phyloP scores from a whole-genome alignment of 2,888 invertebrate species.

The Agrilus mali region DNA sequence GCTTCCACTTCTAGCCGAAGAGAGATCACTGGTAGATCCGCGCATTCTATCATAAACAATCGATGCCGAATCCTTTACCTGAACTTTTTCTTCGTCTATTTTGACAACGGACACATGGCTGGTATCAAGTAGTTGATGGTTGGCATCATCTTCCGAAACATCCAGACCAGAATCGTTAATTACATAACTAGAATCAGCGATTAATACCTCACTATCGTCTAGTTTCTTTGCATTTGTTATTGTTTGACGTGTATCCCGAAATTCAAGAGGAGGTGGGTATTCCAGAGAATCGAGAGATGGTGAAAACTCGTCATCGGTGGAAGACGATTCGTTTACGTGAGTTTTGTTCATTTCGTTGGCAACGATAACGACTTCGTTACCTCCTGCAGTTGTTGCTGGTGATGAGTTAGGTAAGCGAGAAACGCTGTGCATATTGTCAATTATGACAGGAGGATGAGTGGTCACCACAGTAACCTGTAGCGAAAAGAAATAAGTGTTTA shows the following conservation, averaged over 20 bases:
- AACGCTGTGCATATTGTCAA: slow-evolving; percentile 41
- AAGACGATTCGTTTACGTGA: slow-evolving; percentile 46
- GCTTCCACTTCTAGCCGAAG: slow-evolving; percentile 22
- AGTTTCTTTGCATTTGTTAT: slow-evolving; percentile 47
- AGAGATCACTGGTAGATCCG: slow-evolving; percentile 32
- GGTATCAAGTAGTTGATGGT: slow-evolving; percentile 46
- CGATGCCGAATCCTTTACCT: slow-evolving; percentile 54
- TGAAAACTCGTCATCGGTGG: slow-evolving; percentile 34
- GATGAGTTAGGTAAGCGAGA: slow-evolving; percentile 38
- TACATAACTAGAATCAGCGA: slow-evolving; percentile 57
- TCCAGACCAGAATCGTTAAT: slow-evolving; percentile 54
- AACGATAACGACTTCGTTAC: slow-evolving; percentile 64
- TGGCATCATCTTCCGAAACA: slow-evolving; percentile 35
- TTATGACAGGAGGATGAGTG: slow-evolving; percentile 69
- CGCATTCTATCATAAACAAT: slow-evolving; percentile 26
- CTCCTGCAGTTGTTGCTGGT: slow-evolving; percentile 34
- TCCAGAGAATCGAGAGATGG: slow-evolving; percentile 66
- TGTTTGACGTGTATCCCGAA: slow-evolving; percentile 28
- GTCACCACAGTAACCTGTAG: slow-evolving; percentile 67
- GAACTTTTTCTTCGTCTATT: slow-evolving; percentile 66
- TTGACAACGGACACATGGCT: slow-evolving; percentile 88
- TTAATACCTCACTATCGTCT: slow-evolving; percentile 78
- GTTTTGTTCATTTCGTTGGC: slow-evolving; percentile 66
- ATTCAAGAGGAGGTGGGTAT: slow-evolving; percentile 37
- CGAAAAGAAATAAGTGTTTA: not conserved